phyloP scores from a whole-genome alignment of 2,113 vertebrate species.

The Chunga burmeisteri region DNA sequence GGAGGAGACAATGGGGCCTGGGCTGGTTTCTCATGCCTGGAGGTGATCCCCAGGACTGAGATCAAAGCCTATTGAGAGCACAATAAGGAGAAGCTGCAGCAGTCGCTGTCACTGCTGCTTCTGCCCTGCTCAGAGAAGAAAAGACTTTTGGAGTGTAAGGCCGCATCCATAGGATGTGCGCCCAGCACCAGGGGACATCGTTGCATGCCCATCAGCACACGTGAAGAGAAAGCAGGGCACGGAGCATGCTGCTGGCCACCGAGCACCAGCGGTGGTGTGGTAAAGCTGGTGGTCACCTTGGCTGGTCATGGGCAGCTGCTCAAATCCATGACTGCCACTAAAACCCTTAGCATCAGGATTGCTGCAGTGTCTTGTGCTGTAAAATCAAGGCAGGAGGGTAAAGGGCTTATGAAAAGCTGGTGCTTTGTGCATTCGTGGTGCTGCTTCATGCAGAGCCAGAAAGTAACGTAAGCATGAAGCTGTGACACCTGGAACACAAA shows the following conservation, averaged over 20 bases:
- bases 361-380: neutral
- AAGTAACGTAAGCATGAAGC: neutral
- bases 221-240: neutral
- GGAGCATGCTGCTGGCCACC: neutral
- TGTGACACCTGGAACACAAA: neutral
- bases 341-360: neutral
- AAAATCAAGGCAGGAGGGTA: neutral
- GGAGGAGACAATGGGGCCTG: conserved; percentile 9
- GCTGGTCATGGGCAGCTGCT: neutral
- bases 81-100: neutral
- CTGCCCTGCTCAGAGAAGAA: accelerated
- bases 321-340: neutral
- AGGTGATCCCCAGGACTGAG: neutral
- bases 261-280: neutral
- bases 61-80: neutral
- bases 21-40: neutral
- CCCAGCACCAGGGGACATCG: neutral
- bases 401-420: neutral
- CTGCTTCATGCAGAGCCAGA: neutral
- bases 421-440: accelerated
- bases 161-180: neutral
- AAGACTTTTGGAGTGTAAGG: accelerated
- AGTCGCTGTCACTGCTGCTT: neutral
- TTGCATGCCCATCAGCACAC: accelerated
- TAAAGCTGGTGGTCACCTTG: neutral